These are phyloP conservation scores for Scytalopus superciliaris DNA, from an alignment of 2,113 vertebrate species.

Conservation along the genomic window DNA sequence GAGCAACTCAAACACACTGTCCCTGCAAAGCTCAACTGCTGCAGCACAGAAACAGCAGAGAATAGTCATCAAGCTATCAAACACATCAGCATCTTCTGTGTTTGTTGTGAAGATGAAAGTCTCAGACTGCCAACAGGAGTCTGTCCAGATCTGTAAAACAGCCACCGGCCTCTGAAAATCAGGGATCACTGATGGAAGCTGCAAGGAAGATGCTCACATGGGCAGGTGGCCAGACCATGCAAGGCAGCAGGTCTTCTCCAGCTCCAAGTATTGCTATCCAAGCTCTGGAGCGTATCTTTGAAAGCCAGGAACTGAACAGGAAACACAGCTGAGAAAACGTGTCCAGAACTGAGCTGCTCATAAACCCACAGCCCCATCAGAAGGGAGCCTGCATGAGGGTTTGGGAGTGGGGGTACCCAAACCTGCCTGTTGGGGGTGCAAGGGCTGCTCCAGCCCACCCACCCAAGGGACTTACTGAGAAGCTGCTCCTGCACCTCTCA, in stretches of 20 bases:
- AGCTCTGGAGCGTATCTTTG: fast-evolving
- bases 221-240: background rate
- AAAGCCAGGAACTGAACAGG: background rate
- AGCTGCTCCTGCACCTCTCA: background rate
- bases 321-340: background rate
- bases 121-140: background rate
- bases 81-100: background rate
- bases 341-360: background rate
- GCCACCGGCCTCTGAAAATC: background rate
- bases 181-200: background rate
- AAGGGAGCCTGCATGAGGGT: fast-evolving
- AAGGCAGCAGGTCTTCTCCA: background rate
- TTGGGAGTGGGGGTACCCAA: background rate
- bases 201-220: background rate
- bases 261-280: background rate
- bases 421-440: background rate
- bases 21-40: background rate
- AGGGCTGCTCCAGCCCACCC: background rate
- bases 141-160: background rate
- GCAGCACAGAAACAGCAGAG: background rate
- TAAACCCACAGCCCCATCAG: background rate
- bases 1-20: background rate
- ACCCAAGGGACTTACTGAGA: background rate
- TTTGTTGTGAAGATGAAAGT: background rate
- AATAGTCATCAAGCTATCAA: background rate